Conservation (phyloP, 1,140 invertebrate species). For the Paralvinella palmiformis region DNA sequence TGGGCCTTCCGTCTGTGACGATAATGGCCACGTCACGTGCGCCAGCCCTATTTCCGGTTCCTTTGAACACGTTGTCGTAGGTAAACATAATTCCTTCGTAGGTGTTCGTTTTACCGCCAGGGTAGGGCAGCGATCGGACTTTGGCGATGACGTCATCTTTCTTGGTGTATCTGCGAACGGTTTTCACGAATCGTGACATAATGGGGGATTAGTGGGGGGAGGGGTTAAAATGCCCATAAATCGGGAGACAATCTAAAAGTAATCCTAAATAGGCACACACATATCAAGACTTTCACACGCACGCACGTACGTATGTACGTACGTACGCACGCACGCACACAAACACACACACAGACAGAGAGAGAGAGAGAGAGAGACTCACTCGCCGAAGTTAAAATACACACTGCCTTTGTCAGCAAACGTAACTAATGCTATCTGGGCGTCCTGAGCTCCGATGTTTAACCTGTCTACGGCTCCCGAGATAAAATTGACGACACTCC, state of each 20-base stretch:
- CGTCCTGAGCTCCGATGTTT: background rate
- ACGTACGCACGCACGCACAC: background rate
- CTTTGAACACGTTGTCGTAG: conserved; percentile 5
- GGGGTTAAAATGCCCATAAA: no score
- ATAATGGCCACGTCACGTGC: conserved; percentile 26
- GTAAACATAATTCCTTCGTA: conserved; percentile 4
- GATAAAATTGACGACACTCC: background rate
- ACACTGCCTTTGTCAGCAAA: no score
- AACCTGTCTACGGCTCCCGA: background rate
- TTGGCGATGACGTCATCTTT: background rate
- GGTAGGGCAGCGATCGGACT: conserved; percentile 3
- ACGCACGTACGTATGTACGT: background rate
- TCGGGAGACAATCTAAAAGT: no score
- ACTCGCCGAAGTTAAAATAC: no score
- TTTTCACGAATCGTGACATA: no score
- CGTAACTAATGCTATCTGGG: background rate
- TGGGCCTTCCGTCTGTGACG: conserved; percentile 30
- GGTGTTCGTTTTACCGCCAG: conserved; percentile 14
- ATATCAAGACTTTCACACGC: background rate
- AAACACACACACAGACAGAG: no score
- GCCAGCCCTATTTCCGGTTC: conserved; percentile 11
- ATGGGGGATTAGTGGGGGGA: no score
- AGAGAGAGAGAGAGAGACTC: no score
- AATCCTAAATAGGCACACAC: no score
- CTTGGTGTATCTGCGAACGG: conserved; percentile 11